These are phyloP conservation scores for Macrochelys suwanniensis DNA, from an alignment of 2,797 vertebrate species.

Conservation along the genomic window DNA sequence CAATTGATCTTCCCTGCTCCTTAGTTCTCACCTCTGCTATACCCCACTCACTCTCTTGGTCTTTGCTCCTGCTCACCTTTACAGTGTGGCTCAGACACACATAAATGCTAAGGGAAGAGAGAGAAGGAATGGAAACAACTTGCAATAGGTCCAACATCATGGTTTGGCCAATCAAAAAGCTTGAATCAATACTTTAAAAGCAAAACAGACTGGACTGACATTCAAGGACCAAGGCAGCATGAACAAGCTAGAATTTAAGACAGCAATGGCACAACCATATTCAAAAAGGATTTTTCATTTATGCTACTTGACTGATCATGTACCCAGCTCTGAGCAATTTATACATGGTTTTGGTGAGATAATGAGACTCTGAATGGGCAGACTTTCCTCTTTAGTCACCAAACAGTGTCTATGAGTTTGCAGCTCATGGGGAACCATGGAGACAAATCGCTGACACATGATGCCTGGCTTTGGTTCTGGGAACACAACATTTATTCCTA, in stretches of 20 bases:
- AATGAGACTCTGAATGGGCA: not conserved
- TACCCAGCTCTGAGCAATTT: accelerated
- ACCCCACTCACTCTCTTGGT: not conserved
- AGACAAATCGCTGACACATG: not conserved
- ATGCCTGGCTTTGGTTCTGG: not conserved
- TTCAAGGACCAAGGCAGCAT: not conserved
- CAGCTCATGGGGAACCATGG: accelerated
- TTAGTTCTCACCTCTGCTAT: not conserved
- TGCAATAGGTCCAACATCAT: accelerated
- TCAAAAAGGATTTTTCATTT: accelerated
- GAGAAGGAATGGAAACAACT: not conserved
- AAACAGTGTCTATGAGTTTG: not conserved
- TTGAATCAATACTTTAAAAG: not conserved
- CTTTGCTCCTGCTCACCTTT: not conserved
- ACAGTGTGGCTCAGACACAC: not conserved
- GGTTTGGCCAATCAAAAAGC: not conserved
- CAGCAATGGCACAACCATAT: accelerated
- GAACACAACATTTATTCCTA: constrained; percentile 5
- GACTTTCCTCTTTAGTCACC: not conserved
- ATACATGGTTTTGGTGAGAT: not conserved
- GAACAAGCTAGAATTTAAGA: not conserved
- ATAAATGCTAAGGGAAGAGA: accelerated
- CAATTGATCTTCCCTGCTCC: not conserved
- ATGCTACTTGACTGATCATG: accelerated
- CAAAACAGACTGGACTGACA: not conserved